Evolutionary conservation across 2,888 invertebrate genomes (phyloP), one percentile per base, ranked within the genome.

Genomic region (Sepiola atlantica): DNA sequence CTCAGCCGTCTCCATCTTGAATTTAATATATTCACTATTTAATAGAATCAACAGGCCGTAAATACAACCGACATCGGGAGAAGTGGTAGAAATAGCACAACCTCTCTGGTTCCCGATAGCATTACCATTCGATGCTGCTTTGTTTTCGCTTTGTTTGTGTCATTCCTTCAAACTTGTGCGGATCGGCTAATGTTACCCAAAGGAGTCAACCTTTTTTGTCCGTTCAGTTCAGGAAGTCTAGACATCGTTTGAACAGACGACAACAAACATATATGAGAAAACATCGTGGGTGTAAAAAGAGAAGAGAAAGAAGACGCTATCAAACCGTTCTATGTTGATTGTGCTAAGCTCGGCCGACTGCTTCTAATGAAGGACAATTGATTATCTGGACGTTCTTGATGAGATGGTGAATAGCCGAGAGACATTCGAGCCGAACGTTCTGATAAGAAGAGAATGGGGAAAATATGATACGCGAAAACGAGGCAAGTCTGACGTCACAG

Each of bases 161-260:
- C 32, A 77, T 32, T 32, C n/a, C n/a, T n/a, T 77, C 77, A n/a
- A 16, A 28, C 21, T 57, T 57, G 57, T 28, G n/a, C 28, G 10
- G n/a, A 77, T 32, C 32, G 77, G 77, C 77, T 77, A 77, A 77
- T 77, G 32, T 77, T 77, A 77, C 77, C 77, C 12, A 77, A 45
- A n/a, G 77, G 77, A n/a, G n/a, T 32, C n/a, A 77, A n/a, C 77
- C n/a, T 77, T 77, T 77, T 77, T 77, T 77, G 77, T 77, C n/a
- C 77, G 77, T 77, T 18, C 77, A 77, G 77, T n/a, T n/a, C 4
- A 32, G 32, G n/a, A 32, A 77, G 77, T 77, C 77, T 77, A 77
- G 77, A 77, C 77, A 77, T 77, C 16, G n/a, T 2, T 14, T 77
- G n/a, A 77, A n/a, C n/a, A 77, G n/a, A 77, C 77, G n/a, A 32